These are phyloP conservation scores for Sarcoramphus papa DNA, from an alignment of 2,797 vertebrate genomes.

Conservation along the genomic window DNA sequence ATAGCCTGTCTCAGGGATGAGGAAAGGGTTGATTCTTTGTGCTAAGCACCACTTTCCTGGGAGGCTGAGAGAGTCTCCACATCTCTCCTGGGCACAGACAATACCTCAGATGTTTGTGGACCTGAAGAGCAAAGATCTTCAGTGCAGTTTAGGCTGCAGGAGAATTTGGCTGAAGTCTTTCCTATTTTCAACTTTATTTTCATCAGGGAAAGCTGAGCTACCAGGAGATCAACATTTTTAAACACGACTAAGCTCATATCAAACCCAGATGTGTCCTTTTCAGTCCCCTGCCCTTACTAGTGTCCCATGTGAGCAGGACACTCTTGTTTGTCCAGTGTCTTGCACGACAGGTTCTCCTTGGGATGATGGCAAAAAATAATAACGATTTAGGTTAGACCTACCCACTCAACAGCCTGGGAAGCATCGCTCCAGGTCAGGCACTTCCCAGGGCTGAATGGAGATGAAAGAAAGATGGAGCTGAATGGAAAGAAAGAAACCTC, in stretches of 20 bases:
- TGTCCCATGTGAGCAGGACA: neutral
- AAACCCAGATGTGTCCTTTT: neutral
- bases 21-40: neutral
- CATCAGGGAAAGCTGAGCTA: neutral
- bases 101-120: neutral
- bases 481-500: neutral
- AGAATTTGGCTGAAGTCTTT: neutral
- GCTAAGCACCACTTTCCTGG: neutral
- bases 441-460: neutral
- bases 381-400: no score
- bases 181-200: neutral
- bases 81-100: neutral
- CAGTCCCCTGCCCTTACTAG: neutral
- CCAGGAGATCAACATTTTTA: neutral
- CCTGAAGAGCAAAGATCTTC: neutral
- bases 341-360: fast-evolving
- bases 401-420: neutral
- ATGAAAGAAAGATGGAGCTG: neutral
- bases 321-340: neutral
- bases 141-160: neutral
- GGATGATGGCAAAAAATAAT: neutral
- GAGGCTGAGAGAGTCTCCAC: neutral
- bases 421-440: neutral
- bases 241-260: neutral
- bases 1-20: fast-evolving